These are phyloP conservation scores for Lepeophtheirus salmonis DNA, from an alignment of 1,140 invertebrate genomes.

Conservation along the genomic window DNA sequence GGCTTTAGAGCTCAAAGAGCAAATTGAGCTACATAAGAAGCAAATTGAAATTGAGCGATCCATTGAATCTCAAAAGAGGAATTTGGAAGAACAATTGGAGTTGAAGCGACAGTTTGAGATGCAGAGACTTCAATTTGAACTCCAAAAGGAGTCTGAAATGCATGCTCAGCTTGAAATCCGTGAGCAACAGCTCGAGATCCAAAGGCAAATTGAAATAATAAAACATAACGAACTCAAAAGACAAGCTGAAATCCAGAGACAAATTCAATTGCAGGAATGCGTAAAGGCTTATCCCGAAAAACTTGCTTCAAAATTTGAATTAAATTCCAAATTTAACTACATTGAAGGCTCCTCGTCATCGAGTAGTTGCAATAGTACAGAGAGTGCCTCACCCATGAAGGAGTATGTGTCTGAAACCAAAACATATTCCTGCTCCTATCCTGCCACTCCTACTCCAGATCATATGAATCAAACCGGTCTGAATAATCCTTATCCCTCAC, in stretches of 20 bases:
- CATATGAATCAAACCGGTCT: neutral
- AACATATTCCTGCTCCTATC: neutral
- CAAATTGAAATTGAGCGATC: neutral
- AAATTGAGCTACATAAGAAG: neutral
- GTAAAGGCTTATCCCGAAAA: no score
- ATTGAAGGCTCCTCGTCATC: neutral
- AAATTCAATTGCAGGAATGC: neutral
- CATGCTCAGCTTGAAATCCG: neutral
- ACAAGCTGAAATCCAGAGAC: neutral
- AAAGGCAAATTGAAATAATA: neutral
- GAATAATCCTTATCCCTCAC: neutral
- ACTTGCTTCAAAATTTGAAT: no score
- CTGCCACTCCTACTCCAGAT: neutral
- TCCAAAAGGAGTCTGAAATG: neutral
- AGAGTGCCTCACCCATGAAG: neutral
- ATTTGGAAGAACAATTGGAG: neutral
- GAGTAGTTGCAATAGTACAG: neutral
- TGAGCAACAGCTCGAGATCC: neutral
- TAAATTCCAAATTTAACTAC: neutral
- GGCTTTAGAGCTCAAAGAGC: neutral
- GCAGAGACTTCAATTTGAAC: neutral
- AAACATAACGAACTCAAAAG: neutral
- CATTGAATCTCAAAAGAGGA: neutral
- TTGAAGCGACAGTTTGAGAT: neutral
- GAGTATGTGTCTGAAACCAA: neutral